These are phyloP conservation scores for Adelges cooleyi DNA, from an alignment of 1,140 invertebrate species.

Conservation along the genomic window DNA sequence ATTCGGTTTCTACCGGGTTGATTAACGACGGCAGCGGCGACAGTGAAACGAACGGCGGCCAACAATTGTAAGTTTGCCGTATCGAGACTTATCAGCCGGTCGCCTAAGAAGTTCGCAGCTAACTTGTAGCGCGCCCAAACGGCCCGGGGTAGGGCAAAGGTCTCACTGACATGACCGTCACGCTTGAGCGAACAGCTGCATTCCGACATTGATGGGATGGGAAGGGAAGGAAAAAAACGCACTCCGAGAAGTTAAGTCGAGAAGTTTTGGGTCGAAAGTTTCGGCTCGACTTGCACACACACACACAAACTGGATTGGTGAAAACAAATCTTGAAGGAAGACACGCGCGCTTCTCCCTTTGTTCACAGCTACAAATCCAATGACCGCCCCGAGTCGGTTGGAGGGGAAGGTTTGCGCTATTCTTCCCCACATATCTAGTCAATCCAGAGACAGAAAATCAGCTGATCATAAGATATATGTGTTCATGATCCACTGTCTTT, in stretches of 20 bases:
- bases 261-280: constrained; percentile 23
- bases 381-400: too few relatives aligned
- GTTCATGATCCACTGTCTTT: too few relatives aligned
- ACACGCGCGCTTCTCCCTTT: too few relatives aligned
- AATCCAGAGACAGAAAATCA: too few relatives aligned
- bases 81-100: not conserved
- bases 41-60: not conserved
- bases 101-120: not conserved
- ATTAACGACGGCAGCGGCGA: not conserved
- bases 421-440: too few relatives aligned
- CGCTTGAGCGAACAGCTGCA: constrained; percentile 14
- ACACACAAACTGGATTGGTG: too few relatives aligned
- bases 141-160: too few relatives aligned
- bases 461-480: too few relatives aligned
- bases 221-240: constrained; percentile 1
- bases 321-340: too few relatives aligned
- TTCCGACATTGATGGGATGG: not conserved
- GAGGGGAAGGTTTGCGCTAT: too few relatives aligned
- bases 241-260: too few relatives aligned
- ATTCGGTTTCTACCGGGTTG: constrained; percentile 3
- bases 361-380: too few relatives aligned
- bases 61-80: not conserved
- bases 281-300: not conserved
- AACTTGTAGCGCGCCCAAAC: not conserved
- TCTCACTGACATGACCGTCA: constrained; percentile 18